Percentiles rank a stretch among this genome's conserved stretches.
Evolutionary conservation across 2,888 invertebrate genomes (phyloP).

Genomic region (Itoplectis maculator): DNA sequence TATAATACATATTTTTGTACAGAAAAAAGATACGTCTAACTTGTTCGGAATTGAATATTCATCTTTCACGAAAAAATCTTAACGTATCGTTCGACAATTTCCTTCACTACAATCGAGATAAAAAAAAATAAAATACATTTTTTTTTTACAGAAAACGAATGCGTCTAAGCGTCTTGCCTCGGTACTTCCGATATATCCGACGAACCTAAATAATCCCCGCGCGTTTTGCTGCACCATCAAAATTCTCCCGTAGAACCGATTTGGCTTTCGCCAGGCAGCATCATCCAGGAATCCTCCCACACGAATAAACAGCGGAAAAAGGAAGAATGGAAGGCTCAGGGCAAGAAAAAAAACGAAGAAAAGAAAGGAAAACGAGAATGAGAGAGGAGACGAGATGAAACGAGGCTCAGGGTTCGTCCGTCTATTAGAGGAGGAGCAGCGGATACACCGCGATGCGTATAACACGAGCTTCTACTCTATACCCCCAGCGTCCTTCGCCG

Average conservation of each 20-base stretch:
- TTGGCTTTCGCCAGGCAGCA: slow-evolving; percentile 16
- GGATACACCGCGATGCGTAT: slow-evolving; percentile 15
- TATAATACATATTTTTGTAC: not conserved
- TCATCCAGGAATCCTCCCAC: slow-evolving; percentile 25
- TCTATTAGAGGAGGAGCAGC: slow-evolving; percentile 25
- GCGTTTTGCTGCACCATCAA: not conserved
- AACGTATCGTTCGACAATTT: not conserved
- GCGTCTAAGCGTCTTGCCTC: not conserved
- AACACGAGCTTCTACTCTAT: slow-evolving; percentile 64
- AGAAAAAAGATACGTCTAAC: too few relatives aligned
- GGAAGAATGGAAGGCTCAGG: not conserved
- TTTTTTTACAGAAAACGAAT: not conserved
- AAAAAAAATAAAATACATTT: not conserved
- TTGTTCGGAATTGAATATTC: too few relatives aligned
- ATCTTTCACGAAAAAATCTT: too few relatives aligned
- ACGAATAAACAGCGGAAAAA: slow-evolving; percentile 19
- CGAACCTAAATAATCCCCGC: too few relatives aligned
- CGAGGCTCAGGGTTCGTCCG: slow-evolving; percentile 28
- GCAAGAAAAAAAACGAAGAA: not conserved
- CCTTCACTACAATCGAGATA: not conserved
- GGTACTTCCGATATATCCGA: not conserved
- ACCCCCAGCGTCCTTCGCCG: slow-evolving; percentile 78
- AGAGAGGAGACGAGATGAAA: slow-evolving; percentile 29
- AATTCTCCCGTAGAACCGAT: slow-evolving; percentile 5
- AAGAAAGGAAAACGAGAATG: slow-evolving; percentile 1